Base-by-base conservation (phyloP, 2,797 vertebrate genomes). In the Sebastes taczanowskii region DNA sequence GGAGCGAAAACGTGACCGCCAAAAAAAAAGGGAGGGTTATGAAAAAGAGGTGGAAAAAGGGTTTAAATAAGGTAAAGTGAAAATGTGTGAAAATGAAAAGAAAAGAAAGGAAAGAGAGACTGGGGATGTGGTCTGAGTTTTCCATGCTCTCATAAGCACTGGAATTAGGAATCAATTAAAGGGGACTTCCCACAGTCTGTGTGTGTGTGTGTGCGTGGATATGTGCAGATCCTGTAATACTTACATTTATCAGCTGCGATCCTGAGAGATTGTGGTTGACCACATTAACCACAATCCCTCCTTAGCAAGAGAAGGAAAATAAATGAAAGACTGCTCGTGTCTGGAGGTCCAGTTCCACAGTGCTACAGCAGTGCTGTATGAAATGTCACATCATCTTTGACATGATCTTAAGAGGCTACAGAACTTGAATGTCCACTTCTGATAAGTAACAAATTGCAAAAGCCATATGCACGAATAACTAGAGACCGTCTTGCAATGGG, bases 71-170 rank as follows among this genome's bases (percentile, higher is more conserved):
- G 71, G 78, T 77, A 20, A 89, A 29, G 67, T 71, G 49, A 72
- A 83, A 81, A 85, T 52, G 81, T 88, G 80, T 85, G 82, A 85
- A 85, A 82, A 61, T 30, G 58, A 81, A 34, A n/a, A 62, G 34
- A 35, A 66, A 25, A 62, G 56, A 69, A 30, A 11, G 30, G 42
- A 70, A 70, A 49, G n/a, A 63, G 27, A 55, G 23, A 32, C 29
- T 1, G 22, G 52, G 4, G 34, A 53, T 42, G 74, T 56, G 73
- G 67, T 73, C 32, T 6, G 30, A 53, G 16, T 81, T 78, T 88
- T 86, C 85, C 83, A 77, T 87, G 63, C 71, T 82, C 64, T 82
- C 67, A 82, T 73, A 52, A 52, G 55, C 25, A 18, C 22, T 66
- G 78, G 35, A 74, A 59, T 74, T 53, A 77, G 56, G 71, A 80